phyloP scores from a whole-genome alignment of 2,797 vertebrate species.

The Alfaro cultratus region DNA sequence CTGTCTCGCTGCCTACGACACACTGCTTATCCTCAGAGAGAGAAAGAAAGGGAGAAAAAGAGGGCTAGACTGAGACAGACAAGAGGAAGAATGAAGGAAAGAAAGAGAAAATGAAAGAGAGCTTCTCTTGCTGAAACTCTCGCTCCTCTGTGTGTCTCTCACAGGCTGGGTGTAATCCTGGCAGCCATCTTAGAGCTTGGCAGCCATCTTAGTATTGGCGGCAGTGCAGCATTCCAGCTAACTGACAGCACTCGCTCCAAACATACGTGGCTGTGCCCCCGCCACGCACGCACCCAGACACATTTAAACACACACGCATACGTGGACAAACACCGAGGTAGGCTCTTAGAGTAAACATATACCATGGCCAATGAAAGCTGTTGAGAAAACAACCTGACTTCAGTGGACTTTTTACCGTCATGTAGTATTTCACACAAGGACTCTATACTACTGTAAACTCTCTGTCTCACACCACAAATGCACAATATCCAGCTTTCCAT shows the following conservation, averaged over 20 bases:
- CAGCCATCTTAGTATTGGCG: conserved; percentile 95
- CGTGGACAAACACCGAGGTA: conserved; percentile 64
- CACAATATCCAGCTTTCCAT: conserved; percentile 22
- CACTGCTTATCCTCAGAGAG: conserved; percentile 72
- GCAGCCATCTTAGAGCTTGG: conserved; percentile 95
- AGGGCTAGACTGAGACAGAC: conserved; percentile 54
- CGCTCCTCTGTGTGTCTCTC: conserved; percentile 70
- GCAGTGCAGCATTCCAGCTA: conserved; percentile 85
- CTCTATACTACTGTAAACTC: conserved; percentile 58
- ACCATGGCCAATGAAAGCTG: conserved; percentile 75
- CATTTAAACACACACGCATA: conserved; percentile 62
- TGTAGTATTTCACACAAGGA: conserved; percentile 65
- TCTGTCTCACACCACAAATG: conserved; percentile 51
- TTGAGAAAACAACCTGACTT: conserved; percentile 70
- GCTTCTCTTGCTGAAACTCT: conserved; percentile 67
- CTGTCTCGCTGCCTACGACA: conserved; percentile 79
- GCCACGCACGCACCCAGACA: conserved; percentile 60
- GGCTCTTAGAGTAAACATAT: conserved; percentile 74
- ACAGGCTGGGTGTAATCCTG: conserved; percentile 82
- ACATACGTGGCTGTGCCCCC: conserved; percentile 72
- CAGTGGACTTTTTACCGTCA: conserved; percentile 55
- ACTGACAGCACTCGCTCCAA: conserved; percentile 82
- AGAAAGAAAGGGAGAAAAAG: conserved; percentile 56
- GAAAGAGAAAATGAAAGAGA: conserved; percentile 66
- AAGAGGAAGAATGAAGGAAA: conserved; percentile 52